These are phyloP conservation scores for Sebastes diaconus DNA, from an alignment of 2,797 vertebrate genomes.

Conservation along the genomic window DNA sequence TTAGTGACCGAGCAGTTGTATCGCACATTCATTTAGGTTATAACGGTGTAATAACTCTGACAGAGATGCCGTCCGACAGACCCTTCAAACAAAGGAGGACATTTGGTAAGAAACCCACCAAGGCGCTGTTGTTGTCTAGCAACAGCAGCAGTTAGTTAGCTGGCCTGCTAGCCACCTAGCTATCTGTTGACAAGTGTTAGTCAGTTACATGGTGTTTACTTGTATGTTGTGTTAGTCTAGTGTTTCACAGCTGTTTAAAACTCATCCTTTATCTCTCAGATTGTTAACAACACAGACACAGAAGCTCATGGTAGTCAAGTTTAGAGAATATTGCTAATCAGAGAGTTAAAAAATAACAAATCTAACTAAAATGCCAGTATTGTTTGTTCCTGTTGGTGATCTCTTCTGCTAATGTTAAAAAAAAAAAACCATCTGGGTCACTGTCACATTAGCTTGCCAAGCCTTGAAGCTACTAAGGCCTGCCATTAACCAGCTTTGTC, in stretches of 20 bases:
- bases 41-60: background rate
- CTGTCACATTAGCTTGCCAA: slow-evolving; percentile 10
- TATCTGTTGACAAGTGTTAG: slow-evolving; percentile 7
- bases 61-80: slow-evolving; percentile 92
- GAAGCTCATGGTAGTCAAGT: accelerated
- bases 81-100: slow-evolving; percentile 96
- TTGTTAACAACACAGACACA: accelerated
- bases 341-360: background rate
- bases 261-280: accelerated
- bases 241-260: background rate
- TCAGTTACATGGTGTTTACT: background rate
- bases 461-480: slow-evolving; percentile 31
- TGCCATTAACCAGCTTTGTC: background rate
- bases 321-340: accelerated
- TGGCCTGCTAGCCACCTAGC: slow-evolving; percentile 39
- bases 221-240: background rate
- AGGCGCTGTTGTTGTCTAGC: background rate
- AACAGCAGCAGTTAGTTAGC: slow-evolving; percentile 10
- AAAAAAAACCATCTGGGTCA: slow-evolving; percentile 19
- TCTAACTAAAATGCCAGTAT: no score
- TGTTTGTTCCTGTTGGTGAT: background rate
- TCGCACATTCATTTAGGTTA: background rate
- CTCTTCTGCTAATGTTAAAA: background rate
- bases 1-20: background rate
- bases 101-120: slow-evolving; percentile 86